These are phyloP conservation scores for Tapirus terrestris DNA, from an alignment of 2,113 vertebrate genomes.

Conservation along the genomic window DNA sequence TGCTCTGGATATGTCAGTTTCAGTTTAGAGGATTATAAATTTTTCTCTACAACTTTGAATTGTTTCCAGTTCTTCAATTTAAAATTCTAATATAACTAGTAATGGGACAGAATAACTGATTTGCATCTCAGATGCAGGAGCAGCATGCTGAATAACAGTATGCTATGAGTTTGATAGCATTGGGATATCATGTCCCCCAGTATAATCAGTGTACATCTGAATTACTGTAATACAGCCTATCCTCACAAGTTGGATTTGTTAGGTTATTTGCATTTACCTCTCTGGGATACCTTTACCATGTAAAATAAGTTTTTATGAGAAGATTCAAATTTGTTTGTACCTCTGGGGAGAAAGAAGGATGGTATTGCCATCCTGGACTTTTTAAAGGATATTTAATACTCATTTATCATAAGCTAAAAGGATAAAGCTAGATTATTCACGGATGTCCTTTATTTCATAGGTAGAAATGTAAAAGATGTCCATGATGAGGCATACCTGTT, in stretches of 20 bases:
- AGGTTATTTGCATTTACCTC: constrained; percentile 28
- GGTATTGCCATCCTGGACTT: not conserved
- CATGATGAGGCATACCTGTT: not conserved
- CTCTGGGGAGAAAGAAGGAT: constrained; percentile 36
- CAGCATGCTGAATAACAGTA: constrained; percentile 9
- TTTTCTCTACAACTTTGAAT: constrained; percentile 58
- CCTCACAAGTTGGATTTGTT: not conserved
- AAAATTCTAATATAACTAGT: constrained; percentile 48
- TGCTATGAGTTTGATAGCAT: not conserved
- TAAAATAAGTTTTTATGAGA: constrained; percentile 29
- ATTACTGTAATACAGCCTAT: not conserved
- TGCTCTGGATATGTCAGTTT: constrained; percentile 52
- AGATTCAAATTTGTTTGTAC: constrained; percentile 19
- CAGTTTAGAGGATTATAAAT: constrained; percentile 50
- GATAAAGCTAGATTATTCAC: not conserved
- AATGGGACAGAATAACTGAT: constrained; percentile 43
- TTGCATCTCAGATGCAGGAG: constrained; percentile 39
- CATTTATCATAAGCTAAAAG: constrained; percentile 29
- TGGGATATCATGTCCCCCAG: not conserved
- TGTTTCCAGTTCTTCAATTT: constrained; percentile 60
- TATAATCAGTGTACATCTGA: constrained; percentile 5
- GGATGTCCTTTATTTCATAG: not conserved
- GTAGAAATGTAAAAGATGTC: constrained; percentile 29
- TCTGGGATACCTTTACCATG: not conserved
- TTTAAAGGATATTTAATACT: constrained; percentile 8